Conservation (phyloP, 2,888 invertebrate genomes). For the Latrodectus elegans region DNA sequence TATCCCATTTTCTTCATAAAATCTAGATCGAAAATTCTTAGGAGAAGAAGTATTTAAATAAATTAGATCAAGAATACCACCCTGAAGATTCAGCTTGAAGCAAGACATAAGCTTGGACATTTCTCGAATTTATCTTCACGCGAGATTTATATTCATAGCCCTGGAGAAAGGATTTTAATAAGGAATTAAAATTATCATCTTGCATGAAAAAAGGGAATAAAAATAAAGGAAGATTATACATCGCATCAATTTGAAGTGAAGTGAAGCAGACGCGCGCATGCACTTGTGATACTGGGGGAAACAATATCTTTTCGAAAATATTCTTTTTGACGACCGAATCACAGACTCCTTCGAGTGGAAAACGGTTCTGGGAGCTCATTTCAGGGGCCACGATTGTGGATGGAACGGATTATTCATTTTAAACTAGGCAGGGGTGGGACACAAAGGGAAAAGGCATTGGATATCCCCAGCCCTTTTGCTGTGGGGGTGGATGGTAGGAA, state of each 20-base stretch:
- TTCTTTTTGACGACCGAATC: constrained; percentile 8
- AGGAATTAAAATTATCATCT: no score
- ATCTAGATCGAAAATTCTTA: no score
- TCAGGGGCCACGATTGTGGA: neutral
- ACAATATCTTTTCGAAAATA: neutral
- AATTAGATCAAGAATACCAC: no score
- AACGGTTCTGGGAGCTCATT: constrained; percentile 24
- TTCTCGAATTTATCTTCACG: no score
- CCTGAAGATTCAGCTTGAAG: no score
- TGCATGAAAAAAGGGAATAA: no score
- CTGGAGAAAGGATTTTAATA: no score
- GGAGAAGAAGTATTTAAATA: no score
- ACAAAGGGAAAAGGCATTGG: neutral
- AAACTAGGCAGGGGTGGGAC: neutral
- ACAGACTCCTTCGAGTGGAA: constrained; percentile 15
- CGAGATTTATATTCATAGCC: no score
- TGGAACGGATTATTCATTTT: constrained; percentile 2
- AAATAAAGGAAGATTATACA: neutral
- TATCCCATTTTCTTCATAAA: no score
- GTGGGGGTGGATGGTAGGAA: neutral
- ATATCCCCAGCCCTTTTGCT: neutral
- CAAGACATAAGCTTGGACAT: no score
- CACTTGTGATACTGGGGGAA: neutral
- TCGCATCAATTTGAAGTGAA: neutral
- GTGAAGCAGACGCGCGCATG: neutral